Conservation (phyloP, 1,140 invertebrate species). For the Nylanderia fulva region DNA sequence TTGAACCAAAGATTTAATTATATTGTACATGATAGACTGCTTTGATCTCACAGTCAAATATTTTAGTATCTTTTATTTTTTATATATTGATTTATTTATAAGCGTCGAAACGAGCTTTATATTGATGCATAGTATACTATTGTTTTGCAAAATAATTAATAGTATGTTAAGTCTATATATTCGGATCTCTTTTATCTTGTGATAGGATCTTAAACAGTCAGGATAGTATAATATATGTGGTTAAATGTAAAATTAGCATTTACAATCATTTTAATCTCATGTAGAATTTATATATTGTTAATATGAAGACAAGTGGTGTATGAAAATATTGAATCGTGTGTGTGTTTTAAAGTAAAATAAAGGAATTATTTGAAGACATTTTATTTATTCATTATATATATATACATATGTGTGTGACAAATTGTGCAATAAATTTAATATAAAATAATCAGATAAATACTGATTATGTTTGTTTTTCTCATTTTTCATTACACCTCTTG, state of each 20-base stretch:
- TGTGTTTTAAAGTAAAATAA: constrained; percentile 8
- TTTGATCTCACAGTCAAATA: constrained; percentile 67
- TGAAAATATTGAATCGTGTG: constrained; percentile 17
- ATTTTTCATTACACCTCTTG: constrained; percentile 45
- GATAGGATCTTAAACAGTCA: constrained; percentile 36
- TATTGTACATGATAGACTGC: constrained; percentile 52
- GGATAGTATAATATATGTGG: constrained; percentile 53
- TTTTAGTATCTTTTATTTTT: constrained; percentile 51
- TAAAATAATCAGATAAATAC: neutral
- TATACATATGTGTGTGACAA: too few relatives aligned
- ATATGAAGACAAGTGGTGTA: constrained; percentile 46
- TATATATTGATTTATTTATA: constrained; percentile 46
- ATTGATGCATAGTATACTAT: constrained; percentile 41
- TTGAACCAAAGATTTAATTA: constrained; percentile 49
- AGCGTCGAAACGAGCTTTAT: constrained; percentile 28
- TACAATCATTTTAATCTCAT: constrained; percentile 39
- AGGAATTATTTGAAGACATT: neutral
- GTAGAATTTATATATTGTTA: constrained; percentile 44
- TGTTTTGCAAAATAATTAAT: constrained; percentile 55
- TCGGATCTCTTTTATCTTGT: constrained; percentile 47
- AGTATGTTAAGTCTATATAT: constrained; percentile 25
- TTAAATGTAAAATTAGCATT: constrained; percentile 56
- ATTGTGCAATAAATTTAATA: constrained; percentile 34
- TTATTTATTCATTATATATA: constrained; percentile 22
- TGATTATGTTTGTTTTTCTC: neutral